Evolutionary conservation across 2,888 invertebrate genomes (phyloP).

Genomic region (Drosophila paracracens): DNA sequence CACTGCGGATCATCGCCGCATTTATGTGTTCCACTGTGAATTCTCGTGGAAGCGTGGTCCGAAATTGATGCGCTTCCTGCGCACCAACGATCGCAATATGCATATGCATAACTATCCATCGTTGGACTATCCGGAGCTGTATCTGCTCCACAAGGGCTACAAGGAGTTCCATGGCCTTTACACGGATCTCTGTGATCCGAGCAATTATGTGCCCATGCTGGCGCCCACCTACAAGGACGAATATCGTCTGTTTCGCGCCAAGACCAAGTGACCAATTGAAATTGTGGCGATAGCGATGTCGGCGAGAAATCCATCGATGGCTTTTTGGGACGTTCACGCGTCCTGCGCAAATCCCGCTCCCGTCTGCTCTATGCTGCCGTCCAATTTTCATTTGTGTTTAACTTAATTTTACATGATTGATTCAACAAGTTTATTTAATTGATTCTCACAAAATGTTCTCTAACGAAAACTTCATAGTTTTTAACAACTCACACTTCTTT

Average conservation of each 20-base stretch:
- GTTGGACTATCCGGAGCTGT: constrained; percentile 96
- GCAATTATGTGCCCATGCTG: constrained; percentile 93
- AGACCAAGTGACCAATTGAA: constrained; percentile 89
- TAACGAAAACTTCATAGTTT: constrained; percentile 48
- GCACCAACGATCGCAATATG: constrained; percentile 91
- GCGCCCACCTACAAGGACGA: constrained; percentile 91
- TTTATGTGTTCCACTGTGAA: constrained; percentile 98
- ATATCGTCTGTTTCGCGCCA: constrained; percentile 90
- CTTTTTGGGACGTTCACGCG: constrained; percentile 59
- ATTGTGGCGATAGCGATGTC: constrained; percentile 84
- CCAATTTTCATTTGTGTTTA: constrained; percentile 17
- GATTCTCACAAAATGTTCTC: constrained; percentile 38
- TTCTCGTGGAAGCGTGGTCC: constrained; percentile 98
- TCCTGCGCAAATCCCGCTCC: constrained; percentile 83
- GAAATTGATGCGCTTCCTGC: constrained; percentile 93
- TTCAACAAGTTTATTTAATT: background rate
- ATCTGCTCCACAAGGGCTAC: constrained; percentile 96
- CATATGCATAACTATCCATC: constrained; percentile 94
- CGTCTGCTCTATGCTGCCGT: constrained; percentile 76
- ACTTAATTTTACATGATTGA: constrained; percentile 26
- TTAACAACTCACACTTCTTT: constrained; percentile 5
- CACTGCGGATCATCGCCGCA: constrained; percentile 86
- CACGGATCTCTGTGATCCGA: constrained; percentile 89
- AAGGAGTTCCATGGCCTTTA: constrained; percentile 91
- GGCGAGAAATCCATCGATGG: constrained; percentile 82